Conservation (phyloP, 37 sponge, comb jelly and placozoan genomes). For the Hormiphora californensis region DNA sequence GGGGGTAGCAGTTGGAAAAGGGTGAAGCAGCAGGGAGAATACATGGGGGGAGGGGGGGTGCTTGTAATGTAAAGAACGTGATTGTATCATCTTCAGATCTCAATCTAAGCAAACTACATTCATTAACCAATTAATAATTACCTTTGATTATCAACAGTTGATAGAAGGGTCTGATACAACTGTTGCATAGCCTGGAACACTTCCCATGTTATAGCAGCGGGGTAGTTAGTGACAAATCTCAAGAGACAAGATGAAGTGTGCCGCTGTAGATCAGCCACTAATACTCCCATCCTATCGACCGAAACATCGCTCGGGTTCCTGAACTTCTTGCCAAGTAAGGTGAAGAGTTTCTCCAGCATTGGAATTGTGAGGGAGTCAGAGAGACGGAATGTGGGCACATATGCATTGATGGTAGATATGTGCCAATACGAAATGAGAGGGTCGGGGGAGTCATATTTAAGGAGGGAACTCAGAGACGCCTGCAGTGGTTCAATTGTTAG, state of each 20-base stretch:
- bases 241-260: constrained; percentile 24
- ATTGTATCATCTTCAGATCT: not conserved
- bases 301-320: not conserved
- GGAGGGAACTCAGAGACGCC: not conserved
- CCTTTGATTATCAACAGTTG: constrained; percentile 10
- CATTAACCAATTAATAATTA: not conserved
- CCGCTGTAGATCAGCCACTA: constrained; percentile 7
- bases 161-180: constrained; percentile 9
- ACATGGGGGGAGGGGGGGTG: not conserved
- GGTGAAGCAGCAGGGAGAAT: not conserved
- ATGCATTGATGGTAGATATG: constrained; percentile 24
- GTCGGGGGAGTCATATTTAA: constrained; percentile 10
- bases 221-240: constrained; percentile 43
- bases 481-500: constrained; percentile 24
- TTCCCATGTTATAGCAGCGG: constrained; percentile 45
- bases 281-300: not conserved
- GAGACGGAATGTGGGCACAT: constrained; percentile 24
- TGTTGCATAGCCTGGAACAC: constrained; percentile 51
- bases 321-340: constrained; percentile 3
- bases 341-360: constrained; percentile 41
- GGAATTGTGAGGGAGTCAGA: constrained; percentile 20
- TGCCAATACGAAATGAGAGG: constrained; percentile 37
- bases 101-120: not conserved
- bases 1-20: not conserved
- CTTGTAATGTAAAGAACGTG: too few species aligned